Conservation (phyloP, 2,113 vertebrate species). For the Apeltes quadracus region DNA sequence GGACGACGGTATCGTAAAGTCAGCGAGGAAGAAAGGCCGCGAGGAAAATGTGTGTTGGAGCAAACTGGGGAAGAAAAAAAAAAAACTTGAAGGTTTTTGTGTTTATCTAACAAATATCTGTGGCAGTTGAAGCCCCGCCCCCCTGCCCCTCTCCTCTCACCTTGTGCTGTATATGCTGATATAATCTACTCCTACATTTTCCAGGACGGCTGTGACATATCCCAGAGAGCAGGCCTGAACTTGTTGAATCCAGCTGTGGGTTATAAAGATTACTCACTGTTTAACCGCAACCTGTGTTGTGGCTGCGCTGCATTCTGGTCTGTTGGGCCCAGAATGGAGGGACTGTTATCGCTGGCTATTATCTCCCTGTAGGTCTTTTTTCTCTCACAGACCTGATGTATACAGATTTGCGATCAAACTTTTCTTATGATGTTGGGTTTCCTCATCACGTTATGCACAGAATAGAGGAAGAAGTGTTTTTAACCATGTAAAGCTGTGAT, state of each 20-base stretch:
- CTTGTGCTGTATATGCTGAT: slow-evolving; percentile 28
- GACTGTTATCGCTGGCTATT: neutral
- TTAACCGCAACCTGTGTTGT: slow-evolving; percentile 39
- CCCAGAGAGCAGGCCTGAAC: slow-evolving; percentile 43
- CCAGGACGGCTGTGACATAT: slow-evolving; percentile 27
- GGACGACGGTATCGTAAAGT: slow-evolving; percentile 26
- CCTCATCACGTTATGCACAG: neutral
- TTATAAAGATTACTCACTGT: slow-evolving; percentile 46
- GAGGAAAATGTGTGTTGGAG: slow-evolving; percentile 20
- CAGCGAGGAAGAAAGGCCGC: neutral
- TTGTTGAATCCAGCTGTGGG: slow-evolving; percentile 53
- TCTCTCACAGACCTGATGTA: neutral
- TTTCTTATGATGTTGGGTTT: neutral
- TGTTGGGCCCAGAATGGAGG: slow-evolving; percentile 17
- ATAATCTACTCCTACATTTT: slow-evolving; percentile 31
- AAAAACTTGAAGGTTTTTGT: slow-evolving; percentile 18
- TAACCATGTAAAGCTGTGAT: neutral
- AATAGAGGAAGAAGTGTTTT: neutral
- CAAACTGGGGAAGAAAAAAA: neutral
- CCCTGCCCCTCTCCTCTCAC: neutral
- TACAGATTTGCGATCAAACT: neutral
- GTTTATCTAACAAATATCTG: slow-evolving; percentile 34
- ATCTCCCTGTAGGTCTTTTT: neutral
- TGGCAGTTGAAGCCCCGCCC: neutral
- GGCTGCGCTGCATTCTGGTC: slow-evolving; percentile 29